Evolutionary conservation across 1,140 invertebrate genomes (phyloP).

Genomic region (Drosophila azteca): DNA sequence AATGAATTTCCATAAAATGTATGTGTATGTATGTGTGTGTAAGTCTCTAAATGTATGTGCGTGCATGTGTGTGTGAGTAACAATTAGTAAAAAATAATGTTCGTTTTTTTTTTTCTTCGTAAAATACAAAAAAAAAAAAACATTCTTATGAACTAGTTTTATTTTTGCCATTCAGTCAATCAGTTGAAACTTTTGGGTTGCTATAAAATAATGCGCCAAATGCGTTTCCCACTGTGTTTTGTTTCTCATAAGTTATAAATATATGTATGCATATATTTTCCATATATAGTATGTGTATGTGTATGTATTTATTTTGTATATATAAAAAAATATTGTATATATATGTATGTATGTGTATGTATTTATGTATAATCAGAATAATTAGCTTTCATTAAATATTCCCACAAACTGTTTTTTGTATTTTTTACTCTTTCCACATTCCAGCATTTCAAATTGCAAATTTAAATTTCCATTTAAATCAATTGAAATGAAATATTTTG

Average conservation of each 20-base stretch:
- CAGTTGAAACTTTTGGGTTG: constrained; percentile 83
- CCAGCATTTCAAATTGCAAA: constrained; percentile 67
- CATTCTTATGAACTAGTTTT: constrained; percentile 62
- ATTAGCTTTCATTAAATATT: constrained; percentile 42
- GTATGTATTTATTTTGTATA: background rate
- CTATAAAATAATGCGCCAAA: constrained; percentile 58
- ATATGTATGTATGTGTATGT: constrained; percentile 37
- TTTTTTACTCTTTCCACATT: constrained; percentile 35
- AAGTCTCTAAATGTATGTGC: constrained; percentile 23
- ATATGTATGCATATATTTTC: constrained; percentile 33
- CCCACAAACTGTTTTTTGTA: constrained; percentile 27
- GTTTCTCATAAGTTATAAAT: constrained; percentile 74
- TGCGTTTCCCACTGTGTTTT: constrained; percentile 78
- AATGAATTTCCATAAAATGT: constrained; percentile 40
- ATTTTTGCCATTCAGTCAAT: constrained; percentile 84
- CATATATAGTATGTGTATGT: constrained; percentile 6
- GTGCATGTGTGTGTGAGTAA: constrained; percentile 62
- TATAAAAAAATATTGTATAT: constrained; percentile 36
- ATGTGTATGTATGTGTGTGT: constrained; percentile 14
- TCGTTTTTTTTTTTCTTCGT: constrained; percentile 32
- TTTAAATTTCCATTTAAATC: constrained; percentile 71
- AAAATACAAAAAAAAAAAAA: constrained; percentile 62
- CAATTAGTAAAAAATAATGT: constrained; percentile 80
- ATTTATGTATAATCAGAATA: constrained; percentile 51
- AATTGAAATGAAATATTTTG: constrained; percentile 46